Conservation (phyloP, 2,888 invertebrate genomes). For the Meteorus cinctellus region DNA sequence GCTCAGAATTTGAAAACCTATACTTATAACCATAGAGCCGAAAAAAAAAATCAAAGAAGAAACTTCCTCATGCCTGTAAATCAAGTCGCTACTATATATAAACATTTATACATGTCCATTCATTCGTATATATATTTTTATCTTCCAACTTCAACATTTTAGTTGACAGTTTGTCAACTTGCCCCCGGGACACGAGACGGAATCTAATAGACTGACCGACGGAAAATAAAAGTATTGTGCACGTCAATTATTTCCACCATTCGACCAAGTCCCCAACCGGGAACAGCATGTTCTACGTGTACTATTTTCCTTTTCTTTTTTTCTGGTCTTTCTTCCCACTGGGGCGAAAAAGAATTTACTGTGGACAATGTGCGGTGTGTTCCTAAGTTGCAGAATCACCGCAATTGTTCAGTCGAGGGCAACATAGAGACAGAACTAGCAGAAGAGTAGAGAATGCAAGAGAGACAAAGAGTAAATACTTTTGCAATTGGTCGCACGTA, state of each 20-base stretch:
- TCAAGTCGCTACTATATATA: no score
- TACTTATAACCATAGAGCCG: background rate
- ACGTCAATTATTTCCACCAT: slow-evolving; percentile 1
- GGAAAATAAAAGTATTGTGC: background rate
- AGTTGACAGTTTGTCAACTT: background rate
- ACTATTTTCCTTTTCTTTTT: background rate
- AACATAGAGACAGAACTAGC: background rate
- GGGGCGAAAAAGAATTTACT: background rate
- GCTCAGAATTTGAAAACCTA: background rate
- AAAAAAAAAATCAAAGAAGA: no score
- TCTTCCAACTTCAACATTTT: background rate
- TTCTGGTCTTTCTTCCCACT: background rate
- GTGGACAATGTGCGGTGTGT: slow-evolving; percentile 12
- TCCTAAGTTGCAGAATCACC: slow-evolving; percentile 30
- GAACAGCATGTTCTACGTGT: background rate
- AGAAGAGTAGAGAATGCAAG: background rate
- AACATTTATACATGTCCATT: no score
- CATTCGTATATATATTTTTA: background rate
- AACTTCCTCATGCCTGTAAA: background rate
- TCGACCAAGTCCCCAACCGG: slow-evolving; percentile 2
- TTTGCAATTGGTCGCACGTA: slow-evolving; percentile 48
- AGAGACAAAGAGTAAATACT: slow-evolving; percentile 7
- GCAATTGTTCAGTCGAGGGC: slow-evolving; percentile 38
- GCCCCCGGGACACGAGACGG: background rate
- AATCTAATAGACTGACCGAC: background rate